These are phyloP conservation scores for Petaurus breviceps DNA, from an alignment of 2,113 vertebrate genomes.

Conservation along the genomic window DNA sequence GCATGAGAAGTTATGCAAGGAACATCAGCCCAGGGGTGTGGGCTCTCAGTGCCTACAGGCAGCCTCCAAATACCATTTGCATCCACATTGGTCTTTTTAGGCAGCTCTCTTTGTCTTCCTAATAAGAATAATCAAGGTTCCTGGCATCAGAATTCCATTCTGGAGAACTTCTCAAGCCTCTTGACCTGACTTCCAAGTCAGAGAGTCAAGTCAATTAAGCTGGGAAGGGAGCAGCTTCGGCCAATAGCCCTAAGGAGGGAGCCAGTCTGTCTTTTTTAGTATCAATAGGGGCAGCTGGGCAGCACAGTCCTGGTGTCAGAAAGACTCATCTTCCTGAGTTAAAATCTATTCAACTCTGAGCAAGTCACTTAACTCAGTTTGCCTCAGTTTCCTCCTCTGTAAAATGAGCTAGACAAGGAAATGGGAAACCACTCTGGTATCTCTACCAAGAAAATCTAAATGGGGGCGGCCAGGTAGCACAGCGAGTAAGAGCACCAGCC, in stretches of 20 bases:
- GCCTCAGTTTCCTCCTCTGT: too few relatives aligned
- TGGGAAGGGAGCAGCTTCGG: neutral
- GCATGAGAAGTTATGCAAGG: neutral
- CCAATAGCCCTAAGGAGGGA: neutral
- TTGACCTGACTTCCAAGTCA: neutral
- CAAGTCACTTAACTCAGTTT: too few relatives aligned
- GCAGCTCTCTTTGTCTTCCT: neutral
- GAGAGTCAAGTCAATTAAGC: neutral
- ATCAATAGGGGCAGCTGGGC: too few relatives aligned
- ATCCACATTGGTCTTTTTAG: neutral
- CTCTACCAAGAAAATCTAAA: too few relatives aligned
- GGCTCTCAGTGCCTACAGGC: neutral
- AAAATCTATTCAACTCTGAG: too few relatives aligned
- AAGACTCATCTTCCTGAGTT: too few relatives aligned
- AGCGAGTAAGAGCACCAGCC: too few relatives aligned
- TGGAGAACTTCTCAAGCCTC: neutral
- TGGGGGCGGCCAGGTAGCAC: too few relatives aligned
- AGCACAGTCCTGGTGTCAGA: too few relatives aligned
- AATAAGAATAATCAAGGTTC: neutral
- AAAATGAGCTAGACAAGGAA: too few relatives aligned
- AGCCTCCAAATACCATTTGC: neutral
- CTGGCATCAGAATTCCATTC: neutral
- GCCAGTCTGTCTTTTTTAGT: too few relatives aligned
- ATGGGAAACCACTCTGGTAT: too few relatives aligned
- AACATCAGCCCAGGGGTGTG: neutral